Evolutionary conservation across 2,888 invertebrate genomes (phyloP), one percentile per base, ranked within the genome.

Genomic region (Synergus japonicus): DNA sequence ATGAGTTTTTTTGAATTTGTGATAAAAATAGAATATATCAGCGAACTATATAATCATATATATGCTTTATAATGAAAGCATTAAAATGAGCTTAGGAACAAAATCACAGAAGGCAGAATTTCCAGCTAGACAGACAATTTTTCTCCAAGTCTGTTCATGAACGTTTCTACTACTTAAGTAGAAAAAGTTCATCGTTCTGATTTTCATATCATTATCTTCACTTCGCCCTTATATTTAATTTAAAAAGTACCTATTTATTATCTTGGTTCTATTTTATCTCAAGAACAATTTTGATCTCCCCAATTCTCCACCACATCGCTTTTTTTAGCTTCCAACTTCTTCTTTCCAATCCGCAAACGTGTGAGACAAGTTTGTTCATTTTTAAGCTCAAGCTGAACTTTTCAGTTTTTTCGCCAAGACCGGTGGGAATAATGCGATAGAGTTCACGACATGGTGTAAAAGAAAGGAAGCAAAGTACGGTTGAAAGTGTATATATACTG

Each of bases 391-490:
- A 69, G 37, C 73, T 29, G 73, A 73, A 54, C 54, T 37, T 73
- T 54, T 73, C 54, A 54, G 29, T 73, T 54, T 67, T 67, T 49
- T 29, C 37, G 15, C 46, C 15, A 2, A 73, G 73, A 73, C 18
- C 37, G 37, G 54, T 49, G 73, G 54, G 73, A 73, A 54, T 73
- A 73, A 73, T 73, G 73, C 54, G 54, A 73, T 73, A 73, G 73
- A 73, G 73, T 73, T 73, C 73, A 49, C 54, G 73, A 73, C 54
- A 73, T 54, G 73, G 54, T 37, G 49, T 69, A 37, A 54, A 73
- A 54, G 41, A 73, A 73, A 73, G 73, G 54, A 73, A 73, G 73
- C 54, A 73, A 73, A 73, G 73, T 73, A 73, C 41, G 54, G 37
- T 73, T 12, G 12, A 54, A 73, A 73, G 73, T 73, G 73, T 73